Conservation (phyloP, 30 jellyfish, hydroid and myxozoan genomes). For the Turritopsis rubra region DNA sequence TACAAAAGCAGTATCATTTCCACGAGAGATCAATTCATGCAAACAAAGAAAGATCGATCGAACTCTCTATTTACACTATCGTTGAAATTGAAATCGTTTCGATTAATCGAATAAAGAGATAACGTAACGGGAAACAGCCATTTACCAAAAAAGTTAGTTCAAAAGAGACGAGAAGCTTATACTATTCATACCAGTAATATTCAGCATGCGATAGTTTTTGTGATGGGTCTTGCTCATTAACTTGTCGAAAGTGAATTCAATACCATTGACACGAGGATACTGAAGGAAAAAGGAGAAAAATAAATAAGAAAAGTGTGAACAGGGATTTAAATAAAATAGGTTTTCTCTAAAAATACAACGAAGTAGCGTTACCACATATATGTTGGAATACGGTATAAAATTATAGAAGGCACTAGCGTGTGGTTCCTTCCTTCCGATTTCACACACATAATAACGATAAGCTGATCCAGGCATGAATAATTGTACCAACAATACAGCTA, state of each 20-base stretch:
- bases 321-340: too few relatives aligned
- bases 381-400: constrained; percentile 33
- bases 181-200: constrained; percentile 16
- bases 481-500: constrained; percentile 61
- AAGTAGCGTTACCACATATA: constrained; percentile 23
- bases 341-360: background rate
- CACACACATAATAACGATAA: constrained; percentile 41
- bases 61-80: too few relatives aligned
- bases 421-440: constrained; percentile 32
- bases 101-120: too few relatives aligned
- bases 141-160: background rate
- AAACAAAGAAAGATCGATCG: too few relatives aligned
- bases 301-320: background rate
- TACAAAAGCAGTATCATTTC: background rate
- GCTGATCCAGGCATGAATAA: constrained; percentile 72
- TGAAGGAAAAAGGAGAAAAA: background rate
- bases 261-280: constrained; percentile 30
- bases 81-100: too few relatives aligned
- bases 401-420: constrained; percentile 33
- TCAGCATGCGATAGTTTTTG: background rate
- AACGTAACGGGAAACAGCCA: too few relatives aligned
- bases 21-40: too few relatives aligned
- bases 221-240: constrained; percentile 24
- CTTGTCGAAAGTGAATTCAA: constrained; percentile 27
- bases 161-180: background rate